Conservation (phyloP, 2,113 vertebrate species). For the Rhinopomastus cyanomelas region DNA sequence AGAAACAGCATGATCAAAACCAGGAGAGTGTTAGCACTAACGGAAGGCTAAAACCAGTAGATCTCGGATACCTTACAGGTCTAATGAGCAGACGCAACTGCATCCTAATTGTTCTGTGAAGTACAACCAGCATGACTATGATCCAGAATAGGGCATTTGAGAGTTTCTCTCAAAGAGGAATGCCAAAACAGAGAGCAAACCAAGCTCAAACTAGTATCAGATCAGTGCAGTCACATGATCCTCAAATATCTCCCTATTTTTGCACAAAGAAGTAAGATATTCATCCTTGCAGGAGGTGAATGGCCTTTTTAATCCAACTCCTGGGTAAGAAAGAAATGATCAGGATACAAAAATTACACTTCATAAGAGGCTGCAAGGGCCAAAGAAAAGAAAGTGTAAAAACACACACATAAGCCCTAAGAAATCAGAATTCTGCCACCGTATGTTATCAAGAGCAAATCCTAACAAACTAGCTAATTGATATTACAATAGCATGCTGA, state of each 20-base stretch:
- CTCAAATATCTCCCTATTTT: background rate
- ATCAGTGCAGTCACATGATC: background rate
- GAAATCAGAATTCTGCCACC: background rate
- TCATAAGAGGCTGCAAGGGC: background rate
- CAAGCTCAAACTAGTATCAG: background rate
- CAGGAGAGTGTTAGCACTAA: background rate
- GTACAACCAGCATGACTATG: background rate
- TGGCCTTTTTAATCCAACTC: background rate
- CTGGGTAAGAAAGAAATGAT: background rate
- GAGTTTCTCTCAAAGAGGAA: background rate
- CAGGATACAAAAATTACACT: background rate
- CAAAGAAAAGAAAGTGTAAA: background rate
- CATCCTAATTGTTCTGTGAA: background rate
- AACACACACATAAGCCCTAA: background rate
- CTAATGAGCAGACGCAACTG: background rate
- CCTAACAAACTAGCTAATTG: background rate
- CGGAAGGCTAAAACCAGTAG: background rate
- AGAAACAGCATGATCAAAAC: background rate
- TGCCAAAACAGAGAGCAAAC: background rate
- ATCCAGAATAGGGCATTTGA: background rate
- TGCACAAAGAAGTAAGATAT: background rate
- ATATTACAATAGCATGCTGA: background rate
- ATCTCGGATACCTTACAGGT: background rate
- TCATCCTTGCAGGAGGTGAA: background rate
- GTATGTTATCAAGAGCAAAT: background rate